Evolutionary conservation across 2,797 vertebrate species (phyloP), one percentile per base, ranked within the genome.

Genomic region (Poeciliopsis gracilis): DNA sequence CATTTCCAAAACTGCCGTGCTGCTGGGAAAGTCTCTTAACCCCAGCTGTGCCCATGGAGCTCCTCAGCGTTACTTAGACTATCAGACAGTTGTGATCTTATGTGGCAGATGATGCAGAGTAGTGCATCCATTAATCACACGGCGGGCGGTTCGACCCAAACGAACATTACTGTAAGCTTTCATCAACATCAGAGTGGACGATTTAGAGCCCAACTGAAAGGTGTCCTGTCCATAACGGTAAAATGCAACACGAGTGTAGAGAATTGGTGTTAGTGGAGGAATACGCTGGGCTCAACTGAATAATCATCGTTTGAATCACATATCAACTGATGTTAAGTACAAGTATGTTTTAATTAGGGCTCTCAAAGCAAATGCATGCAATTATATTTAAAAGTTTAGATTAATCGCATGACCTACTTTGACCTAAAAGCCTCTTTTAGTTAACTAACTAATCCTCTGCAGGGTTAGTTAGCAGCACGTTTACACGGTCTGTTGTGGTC

Each of bases 131-230:
- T 74, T 78, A 77, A 84, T 76, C 38, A 18, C n/a, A 49, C 47
- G 36, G 47, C 16, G 30, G 41, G 49, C 57, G 51, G 72, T 75
- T 79, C 11, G 76, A 2, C 70, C 23, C 5, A 47, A 43, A 41
- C 33, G 41, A 57, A 53, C 41, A n/a, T 70, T 59, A 49, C 43
- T 51, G 82, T 38, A 30, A 46, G 33, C 25, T 67, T 61, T 72
- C 67, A 77, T 77, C 66, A 57, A 57, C 76, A 77, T 71, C 18
- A 45, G 25, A 25, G 38, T 47, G 38, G 30, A n/a, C 70, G 72
- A 73, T 79, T 51, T 18, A 76, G 38, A 47, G 61, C n/a, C 23
- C 61, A 73, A 77, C 25, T 63, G 41, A 79, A 87, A 82, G 57
- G 76, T 63, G 55, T 38, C 77, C 70, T 77, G 6, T 59, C 15